Evolutionary conservation across 2,113 vertebrate species (phyloP), one percentile per base, ranked within the genome.

Genomic region (Bagarius yarrelli): DNA sequence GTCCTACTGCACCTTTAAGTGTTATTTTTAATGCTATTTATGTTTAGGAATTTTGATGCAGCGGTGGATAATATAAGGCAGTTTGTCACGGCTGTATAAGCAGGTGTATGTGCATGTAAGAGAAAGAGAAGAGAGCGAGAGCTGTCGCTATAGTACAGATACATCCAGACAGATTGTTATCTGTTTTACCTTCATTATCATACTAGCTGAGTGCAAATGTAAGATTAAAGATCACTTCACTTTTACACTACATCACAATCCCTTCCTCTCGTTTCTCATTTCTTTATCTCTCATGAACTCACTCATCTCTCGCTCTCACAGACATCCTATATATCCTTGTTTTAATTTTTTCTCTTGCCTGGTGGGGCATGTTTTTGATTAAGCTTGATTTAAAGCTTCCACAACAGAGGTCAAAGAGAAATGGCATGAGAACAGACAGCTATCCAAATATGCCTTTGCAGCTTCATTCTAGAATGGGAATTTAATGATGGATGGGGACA

Each of bases 141-240:
- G 73, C 36, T 4, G 40, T 61, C 83, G 50, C 74, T 16, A 70
- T 80, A 40, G 81, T 74, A 59, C 27, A 79, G 73, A 86, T 84
- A 78, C 70, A 76, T 67, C 67, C 56, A 44, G 63, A 40, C 61
- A 70, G 64, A 83, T 79, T 82, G 81, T 85, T 86, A 85, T 84
- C 86, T 75, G 67, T 70, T 67, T 70, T 80, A 69, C 63, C 57
- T 78, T 87, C 57, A 52, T 83, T 76, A 47, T 83, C 83, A 80
- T 72, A 70, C 67, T 55, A 74, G 34, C 36, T 59, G 67, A 84
- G 67, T 44, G 66, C 16, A 52, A 78, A 69, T 40, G 72, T 69
- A 32, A 60, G 76, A 79, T 30, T 44, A 36, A 81, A 61, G 59
- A 67, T 52, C 44, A 67, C 27, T n/a, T 72, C 27, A 19, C 59